Evolutionary conservation across 2,888 invertebrate genomes (phyloP).

Genomic region (Morpho helenor): DNA sequence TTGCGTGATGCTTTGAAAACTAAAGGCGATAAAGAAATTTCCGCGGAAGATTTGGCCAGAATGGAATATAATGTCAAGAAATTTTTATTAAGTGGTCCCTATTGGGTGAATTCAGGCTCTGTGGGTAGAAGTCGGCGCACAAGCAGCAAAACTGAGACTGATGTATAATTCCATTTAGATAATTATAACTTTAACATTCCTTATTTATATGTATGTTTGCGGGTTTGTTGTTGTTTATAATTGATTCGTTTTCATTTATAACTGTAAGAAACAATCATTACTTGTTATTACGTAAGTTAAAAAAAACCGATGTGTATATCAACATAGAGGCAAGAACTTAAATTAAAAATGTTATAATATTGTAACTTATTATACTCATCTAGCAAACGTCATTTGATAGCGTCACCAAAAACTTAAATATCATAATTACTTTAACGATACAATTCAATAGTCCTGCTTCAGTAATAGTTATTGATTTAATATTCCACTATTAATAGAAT

Average conservation of each 20-base stretch:
- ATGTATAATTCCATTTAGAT: conserved; percentile 63
- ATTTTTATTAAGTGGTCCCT: conserved; percentile 81
- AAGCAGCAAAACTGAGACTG: conserved; percentile 78
- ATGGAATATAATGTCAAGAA: conserved; percentile 90
- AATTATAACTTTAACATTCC: conserved; percentile 41
- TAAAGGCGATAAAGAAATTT: conserved; percentile 60
- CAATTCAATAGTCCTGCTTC: too few relatives aligned
- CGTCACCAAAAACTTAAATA: too few relatives aligned
- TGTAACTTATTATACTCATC: too few relatives aligned
- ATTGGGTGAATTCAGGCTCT: conserved; percentile 55
- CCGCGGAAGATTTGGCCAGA: conserved; percentile 81
- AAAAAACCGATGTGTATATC: conserved; percentile 2
- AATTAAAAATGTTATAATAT: too few relatives aligned
- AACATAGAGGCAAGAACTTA: not conserved
- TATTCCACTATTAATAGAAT: too few relatives aligned
- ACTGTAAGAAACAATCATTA: conserved; percentile 5
- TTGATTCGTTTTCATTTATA: conserved; percentile 8
- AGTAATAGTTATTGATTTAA: too few relatives aligned
- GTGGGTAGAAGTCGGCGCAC: conserved; percentile 63
- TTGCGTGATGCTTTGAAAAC: conserved; percentile 47
- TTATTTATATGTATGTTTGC: conserved; percentile 26
- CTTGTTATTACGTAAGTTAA: conserved; percentile 4
- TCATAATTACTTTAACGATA: too few relatives aligned
- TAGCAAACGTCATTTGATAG: too few relatives aligned
- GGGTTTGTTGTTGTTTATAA: conserved; percentile 6